Base-by-base conservation (phyloP, 2,113 vertebrate genomes). In the Rafetus swinhoei region DNA sequence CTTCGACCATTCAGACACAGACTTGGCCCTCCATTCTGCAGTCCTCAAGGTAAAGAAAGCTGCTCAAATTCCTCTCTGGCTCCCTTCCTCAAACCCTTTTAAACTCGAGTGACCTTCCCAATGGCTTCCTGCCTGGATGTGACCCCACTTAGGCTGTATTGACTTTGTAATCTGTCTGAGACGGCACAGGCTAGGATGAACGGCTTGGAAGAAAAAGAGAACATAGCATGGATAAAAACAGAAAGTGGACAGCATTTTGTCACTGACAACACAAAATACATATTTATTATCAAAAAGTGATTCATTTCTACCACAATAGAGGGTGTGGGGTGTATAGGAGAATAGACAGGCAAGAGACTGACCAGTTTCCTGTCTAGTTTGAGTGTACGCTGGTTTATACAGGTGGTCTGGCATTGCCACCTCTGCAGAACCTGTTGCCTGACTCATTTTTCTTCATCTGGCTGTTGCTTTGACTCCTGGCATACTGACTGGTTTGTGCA, bases 391-490 rank as follows among this genome's bases (percentile, higher is more conserved):
- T 72, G 88, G 60, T 79, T 74, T 1, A 0, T 0, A 55, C 35
- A 5, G 19, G 24, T 0, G 0, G 6, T 82, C 52, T 35, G 57
- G 3, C 0, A 0, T 79, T 74, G 60, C 21, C 21, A n/a, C 1
- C 9, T 50, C 54, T 54, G 19, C 79, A 59, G 50, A 0, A 89
- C 18, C 3, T 84, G 18, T 82, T 87, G n/a, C 6, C 22, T 29
- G 8, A 2, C 84, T 62, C 69, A 6, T 11, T 95, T 93, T 82
- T 32, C 7, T 82, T 87, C 9, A 72, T 21, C 65, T 72, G 65
- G 5, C n/a, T 72, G 65, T 35, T 35, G 32, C n/a, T 35, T 35
- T 72, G n/a, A 72, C 65, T 72, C 65, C 5, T 82, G 62, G 57
- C 35, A 15, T 54, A 19, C 8, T 55, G 18, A 2, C 62, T 6